Evolutionary conservation across 2,888 invertebrate genomes (phyloP), one percentile per base, ranked within the genome.

Genomic region (Notodonta dromedarius): DNA sequence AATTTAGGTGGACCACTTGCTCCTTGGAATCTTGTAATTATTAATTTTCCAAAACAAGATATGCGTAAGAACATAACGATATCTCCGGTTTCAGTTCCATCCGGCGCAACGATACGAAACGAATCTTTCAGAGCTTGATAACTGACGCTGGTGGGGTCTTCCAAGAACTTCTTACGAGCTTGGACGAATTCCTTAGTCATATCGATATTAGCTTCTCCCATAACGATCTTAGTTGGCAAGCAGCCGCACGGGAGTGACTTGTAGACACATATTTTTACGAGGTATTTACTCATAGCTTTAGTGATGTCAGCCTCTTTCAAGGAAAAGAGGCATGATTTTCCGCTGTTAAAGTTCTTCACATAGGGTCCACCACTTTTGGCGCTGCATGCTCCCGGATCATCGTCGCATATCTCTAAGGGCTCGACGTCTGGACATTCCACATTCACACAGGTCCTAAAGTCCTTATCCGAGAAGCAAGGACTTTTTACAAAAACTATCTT

Each of bases 291-390:
- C 76, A 94, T 84, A 0, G 94, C 94, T 53, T 89, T 84, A n/a
- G 78, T 77, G 0, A 95, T 94, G 42, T 95, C 94, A 8, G 80
- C 71, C 53, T 94, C 90, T 39, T 94, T 94, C 5, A 96, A 82
- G 0, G 95, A 95, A 77, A 96, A 96, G n/a, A 96, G 85, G 71
- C 96, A 96, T 0, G 96, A 96, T 82, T 96, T 96, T 39, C 96
- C 96, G 70, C 91, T 95, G 77, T 95, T 95, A 61, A 95, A 94
- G 0, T 89, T 83, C 75, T 93, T 94, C 0, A 88, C 80, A 61
- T 89, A 91, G 0, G 89, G 88, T 16, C 88, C 88, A 7, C 88
- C 91, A 55, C 87, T 88, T 56, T 84, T 88, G 11, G 85, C 84
- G 6, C 77, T 62, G 65, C 92, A 91, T 46, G 83, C 76, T 54